Evolutionary conservation across 1,140 invertebrate species (phyloP).

Genomic region (Hylaeus anthracinus): DNA sequence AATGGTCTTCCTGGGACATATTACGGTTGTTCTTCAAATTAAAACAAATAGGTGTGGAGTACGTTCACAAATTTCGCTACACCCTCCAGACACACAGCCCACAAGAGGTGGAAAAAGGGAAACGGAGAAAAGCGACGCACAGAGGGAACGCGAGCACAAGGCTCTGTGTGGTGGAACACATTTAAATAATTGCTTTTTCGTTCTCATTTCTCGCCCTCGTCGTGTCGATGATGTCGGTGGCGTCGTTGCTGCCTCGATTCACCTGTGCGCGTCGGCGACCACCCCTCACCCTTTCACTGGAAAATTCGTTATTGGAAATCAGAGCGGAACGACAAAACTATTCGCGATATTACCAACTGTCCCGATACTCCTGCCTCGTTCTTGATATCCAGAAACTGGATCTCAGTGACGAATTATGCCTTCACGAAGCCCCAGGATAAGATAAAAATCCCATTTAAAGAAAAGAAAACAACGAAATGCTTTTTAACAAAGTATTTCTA

Average conservation of each 20-base stretch:
- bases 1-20: no score
- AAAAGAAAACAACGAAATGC: no score
- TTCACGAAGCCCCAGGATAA: no score
- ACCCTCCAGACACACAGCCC: background rate
- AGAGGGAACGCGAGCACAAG: conserved; percentile 12
- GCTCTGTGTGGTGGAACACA: conserved; percentile 32
- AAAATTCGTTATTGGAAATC: conserved; percentile 57
- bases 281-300: background rate
- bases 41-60: no score
- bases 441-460: no score
- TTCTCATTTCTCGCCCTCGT: conserved; percentile 28
- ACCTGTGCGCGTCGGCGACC: background rate
- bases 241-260: background rate
- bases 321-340: conserved; percentile 13
- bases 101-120: conserved; percentile 3
- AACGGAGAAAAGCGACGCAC: conserved; percentile 22
- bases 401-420: no score
- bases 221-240: background rate
- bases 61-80: background rate
- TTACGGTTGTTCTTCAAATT: no score
- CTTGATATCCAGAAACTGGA: background rate
- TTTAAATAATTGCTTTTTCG: conserved; percentile 67
- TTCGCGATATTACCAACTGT: conserved; percentile 28
- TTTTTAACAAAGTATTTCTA: no score
- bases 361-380: background rate